Evolutionary conservation across 2,888 invertebrate species (phyloP), one percentile per base, ranked within the genome.

Genomic region (Scaptomyza reducta): DNA sequence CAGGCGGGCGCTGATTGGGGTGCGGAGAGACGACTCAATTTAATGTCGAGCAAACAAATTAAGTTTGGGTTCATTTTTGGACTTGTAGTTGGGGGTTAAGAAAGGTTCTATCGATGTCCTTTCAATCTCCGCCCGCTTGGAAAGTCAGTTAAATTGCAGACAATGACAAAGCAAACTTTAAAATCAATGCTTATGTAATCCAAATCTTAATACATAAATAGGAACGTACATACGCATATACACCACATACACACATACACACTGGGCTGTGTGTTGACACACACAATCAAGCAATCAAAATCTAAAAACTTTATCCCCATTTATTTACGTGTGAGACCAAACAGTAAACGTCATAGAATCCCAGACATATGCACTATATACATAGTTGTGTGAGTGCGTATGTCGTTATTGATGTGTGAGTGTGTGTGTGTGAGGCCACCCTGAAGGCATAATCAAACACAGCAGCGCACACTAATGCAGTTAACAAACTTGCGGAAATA

Each of bases 231-330:
- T 29, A 29, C 29, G 11, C 10, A 38, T 25, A 22, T 10, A 7
- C 16, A 42, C 22, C 14, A 4, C 6, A 35, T 38, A 14, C 2
- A 33, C n/a, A 73, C 6, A 46, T 29, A 33, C n/a, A 46, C 31
- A 25, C 25, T 45, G 25, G 16, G 45, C 14, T 45, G 11, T 56
- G 67, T 74, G 85, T 88, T 87, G 85, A 77, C 86, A 86, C 77
- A 88, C 83, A 87, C 78, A 86, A 86, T 86, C 89, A 89, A 87
- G 89, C 89, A 86, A 86, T 87, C 88, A 89, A 82, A 87, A 81
- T 88, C 88, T 87, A 74, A 87, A 87, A 89, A 88, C 79, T 86
- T 86, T 87, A 80, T 77, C 54, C 82, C 85, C 49, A 79, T 80
- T 78, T 74, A 82, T 76, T 74, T 74, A 78, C 60, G 75, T 75